Conservation (phyloP, 1,140 invertebrate genomes). For the Calliopsis andreniformis region DNA sequence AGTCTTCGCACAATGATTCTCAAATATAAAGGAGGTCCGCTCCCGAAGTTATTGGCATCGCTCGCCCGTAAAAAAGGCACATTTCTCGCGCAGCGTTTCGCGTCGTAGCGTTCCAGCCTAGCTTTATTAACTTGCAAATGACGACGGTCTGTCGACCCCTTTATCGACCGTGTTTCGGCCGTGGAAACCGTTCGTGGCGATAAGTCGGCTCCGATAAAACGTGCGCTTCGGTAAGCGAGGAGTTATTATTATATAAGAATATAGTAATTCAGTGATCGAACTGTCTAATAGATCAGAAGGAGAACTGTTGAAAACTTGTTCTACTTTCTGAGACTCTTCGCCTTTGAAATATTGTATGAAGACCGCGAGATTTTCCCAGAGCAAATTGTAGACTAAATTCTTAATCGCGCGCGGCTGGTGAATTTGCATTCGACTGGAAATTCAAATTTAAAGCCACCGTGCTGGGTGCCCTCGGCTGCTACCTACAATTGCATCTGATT, state of each 20-base stretch:
- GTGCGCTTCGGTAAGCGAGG: slow-evolving; percentile 1
- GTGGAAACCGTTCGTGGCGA: slow-evolving; percentile 36
- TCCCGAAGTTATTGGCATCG: too few relatives aligned
- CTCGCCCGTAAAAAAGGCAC: neutral
- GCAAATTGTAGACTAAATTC: slow-evolving; percentile 4
- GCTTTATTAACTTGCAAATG: slow-evolving; percentile 54
- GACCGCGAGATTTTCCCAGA: neutral
- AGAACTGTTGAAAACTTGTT: too few relatives aligned
- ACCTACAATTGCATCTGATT: neutral
- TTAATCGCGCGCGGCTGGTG: neutral
- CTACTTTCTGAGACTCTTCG: neutral
- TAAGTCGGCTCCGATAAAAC: slow-evolving; percentile 39
- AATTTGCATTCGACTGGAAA: slow-evolving; percentile 6
- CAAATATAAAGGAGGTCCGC: too few relatives aligned
- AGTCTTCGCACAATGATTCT: too few relatives aligned
- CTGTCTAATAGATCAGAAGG: too few relatives aligned
- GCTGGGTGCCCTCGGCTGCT: neutral
- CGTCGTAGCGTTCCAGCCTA: slow-evolving; percentile 21
- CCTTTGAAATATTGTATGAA: neutral
- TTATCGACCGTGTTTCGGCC: slow-evolving; percentile 30
- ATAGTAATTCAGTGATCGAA: slow-evolving; percentile 8
- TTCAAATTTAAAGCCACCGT: slow-evolving; percentile 4
- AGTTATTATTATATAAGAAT: neutral
- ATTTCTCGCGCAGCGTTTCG: slow-evolving; percentile 6
- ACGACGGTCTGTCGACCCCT: slow-evolving; percentile 32